A percentile compares a stretch with the other conserved stretches of the same genome.
Evolutionary conservation across 2,113 vertebrate genomes (phyloP).

Genomic region (Tetrao urogallus): DNA sequence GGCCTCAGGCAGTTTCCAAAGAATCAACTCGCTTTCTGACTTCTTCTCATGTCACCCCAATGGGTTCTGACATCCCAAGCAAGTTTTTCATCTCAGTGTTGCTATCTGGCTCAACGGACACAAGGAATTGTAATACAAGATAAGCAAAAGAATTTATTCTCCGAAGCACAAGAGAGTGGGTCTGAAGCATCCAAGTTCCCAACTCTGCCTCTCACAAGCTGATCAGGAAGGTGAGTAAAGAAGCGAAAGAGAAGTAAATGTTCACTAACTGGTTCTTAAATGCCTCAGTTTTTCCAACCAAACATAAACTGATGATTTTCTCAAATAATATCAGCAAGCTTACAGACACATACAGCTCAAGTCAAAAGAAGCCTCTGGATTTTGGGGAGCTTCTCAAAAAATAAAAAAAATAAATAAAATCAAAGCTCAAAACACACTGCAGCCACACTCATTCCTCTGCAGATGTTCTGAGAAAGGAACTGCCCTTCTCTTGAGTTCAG

Average conservation of each 20-base stretch:
- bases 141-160: background rate
- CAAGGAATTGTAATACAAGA: background rate
- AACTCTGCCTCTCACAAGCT: background rate
- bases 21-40: background rate
- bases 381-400: background rate
- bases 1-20: background rate
- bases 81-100: background rate
- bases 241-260: background rate
- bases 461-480: background rate
- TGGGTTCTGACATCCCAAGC: background rate
- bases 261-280: background rate
- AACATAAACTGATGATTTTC: background rate
- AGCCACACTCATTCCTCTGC: background rate
- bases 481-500: background rate
- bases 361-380: background rate
- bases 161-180: background rate
- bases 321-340: background rate
- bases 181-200: background rate
- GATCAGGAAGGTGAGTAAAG: background rate
- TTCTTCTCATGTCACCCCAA: background rate
- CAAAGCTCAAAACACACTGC: background rate
- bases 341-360: background rate
- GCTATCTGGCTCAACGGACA: background rate
- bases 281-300: background rate
- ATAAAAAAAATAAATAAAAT: background rate